Conservation (phyloP, 1,140 invertebrate genomes). For the Drosophila jambulina region DNA sequence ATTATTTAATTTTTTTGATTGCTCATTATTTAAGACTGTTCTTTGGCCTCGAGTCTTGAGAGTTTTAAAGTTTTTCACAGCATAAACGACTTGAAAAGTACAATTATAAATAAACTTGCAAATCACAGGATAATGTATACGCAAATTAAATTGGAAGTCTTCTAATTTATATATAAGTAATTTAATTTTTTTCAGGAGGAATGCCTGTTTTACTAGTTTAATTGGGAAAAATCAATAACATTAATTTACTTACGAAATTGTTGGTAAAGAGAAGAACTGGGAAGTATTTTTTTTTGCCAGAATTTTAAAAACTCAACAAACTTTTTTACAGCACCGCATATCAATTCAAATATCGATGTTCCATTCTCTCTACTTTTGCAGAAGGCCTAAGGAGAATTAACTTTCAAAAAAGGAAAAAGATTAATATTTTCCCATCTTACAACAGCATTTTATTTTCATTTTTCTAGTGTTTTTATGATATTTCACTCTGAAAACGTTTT, state of each 20-base stretch:
- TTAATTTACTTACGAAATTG: not conserved
- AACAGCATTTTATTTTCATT: too few relatives aligned
- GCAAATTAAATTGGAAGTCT: too few relatives aligned
- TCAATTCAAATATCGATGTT: not conserved
- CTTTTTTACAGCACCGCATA: not conserved
- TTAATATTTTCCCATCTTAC: not conserved
- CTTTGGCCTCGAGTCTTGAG: too few relatives aligned
- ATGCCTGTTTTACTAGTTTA: too few relatives aligned
- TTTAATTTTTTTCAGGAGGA: not conserved
- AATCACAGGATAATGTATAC: too few relatives aligned
- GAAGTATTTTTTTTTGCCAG: not conserved
- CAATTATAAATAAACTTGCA: not conserved
- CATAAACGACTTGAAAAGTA: not conserved
- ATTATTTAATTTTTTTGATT: too few relatives aligned
- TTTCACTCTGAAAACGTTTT: constrained; percentile 14
- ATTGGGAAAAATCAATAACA: too few relatives aligned
- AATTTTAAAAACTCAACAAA: too few relatives aligned
- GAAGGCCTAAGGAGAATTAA: not conserved
- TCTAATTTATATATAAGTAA: too few relatives aligned
- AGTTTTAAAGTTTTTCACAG: too few relatives aligned
- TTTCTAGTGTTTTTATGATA: constrained; percentile 13
- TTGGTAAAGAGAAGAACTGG: not conserved
- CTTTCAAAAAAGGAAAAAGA: not conserved
- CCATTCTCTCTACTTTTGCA: not conserved
- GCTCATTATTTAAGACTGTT: too few relatives aligned